These are phyloP conservation scores for Platycnemis pennipes DNA, from an alignment of 2,888 invertebrate species.

Conservation along the genomic window DNA sequence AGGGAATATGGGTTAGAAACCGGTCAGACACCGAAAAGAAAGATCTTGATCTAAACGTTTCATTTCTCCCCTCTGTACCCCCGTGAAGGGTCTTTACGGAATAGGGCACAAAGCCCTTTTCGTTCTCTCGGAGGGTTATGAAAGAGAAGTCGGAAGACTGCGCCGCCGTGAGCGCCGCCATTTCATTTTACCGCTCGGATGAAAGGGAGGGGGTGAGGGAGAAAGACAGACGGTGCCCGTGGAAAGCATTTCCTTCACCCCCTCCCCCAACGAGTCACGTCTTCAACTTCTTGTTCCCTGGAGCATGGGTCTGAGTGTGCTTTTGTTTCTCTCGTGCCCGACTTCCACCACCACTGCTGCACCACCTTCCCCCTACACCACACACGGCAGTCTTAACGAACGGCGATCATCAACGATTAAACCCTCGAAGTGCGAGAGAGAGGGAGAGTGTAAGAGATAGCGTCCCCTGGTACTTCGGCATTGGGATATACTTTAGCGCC, in stretches of 20 bases:
- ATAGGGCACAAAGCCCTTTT: not conserved
- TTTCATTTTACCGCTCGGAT: not conserved
- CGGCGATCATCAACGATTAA: not conserved
- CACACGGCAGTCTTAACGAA: not conserved
- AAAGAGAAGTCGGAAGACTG: not conserved
- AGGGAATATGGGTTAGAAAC: not conserved
- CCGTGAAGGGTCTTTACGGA: not conserved
- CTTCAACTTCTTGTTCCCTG: not conserved
- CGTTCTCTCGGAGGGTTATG: not conserved
- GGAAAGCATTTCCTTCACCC: not conserved
- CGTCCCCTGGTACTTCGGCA: constrained; percentile 16
- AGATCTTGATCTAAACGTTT: not conserved
- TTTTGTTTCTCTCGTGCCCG: not conserved
- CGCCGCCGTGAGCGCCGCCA: not conserved
- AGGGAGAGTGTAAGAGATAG: not conserved
- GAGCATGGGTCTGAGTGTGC: not conserved
- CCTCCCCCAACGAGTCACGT: not conserved
- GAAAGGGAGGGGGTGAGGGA: not conserved
- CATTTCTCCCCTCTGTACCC: not conserved
- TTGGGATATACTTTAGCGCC: not conserved
- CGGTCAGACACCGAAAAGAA: not conserved
- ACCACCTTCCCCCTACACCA: no score
- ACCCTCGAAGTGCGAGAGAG: not conserved
- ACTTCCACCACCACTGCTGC: not conserved
- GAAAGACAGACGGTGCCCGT: not conserved